Percentiles rank a stretch among this genome's conserved stretches.
These are phyloP conservation scores for Ascidia mentula DNA, from an alignment of 23 tunicate genomes.

Conservation along the genomic window DNA sequence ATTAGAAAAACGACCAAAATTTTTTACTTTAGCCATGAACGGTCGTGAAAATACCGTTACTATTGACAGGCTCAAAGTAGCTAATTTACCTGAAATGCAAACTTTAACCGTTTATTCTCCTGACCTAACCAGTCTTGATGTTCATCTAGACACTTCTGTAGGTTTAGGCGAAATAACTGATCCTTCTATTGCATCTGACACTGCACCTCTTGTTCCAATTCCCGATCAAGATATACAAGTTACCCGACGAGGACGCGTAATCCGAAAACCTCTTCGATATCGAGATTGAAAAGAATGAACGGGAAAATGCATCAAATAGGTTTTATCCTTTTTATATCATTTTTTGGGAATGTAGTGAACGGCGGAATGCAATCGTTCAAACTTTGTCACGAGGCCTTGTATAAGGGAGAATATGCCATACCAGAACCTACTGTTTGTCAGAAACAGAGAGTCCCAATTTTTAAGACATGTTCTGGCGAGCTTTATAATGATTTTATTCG, in stretches of 20 bases:
- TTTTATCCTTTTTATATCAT: background rate
- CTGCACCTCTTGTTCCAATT: background rate
- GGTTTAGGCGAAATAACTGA: background rate
- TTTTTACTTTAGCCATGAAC: background rate
- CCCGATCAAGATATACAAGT: background rate
- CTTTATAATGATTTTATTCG: background rate
- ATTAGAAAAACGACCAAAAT: constrained; percentile 4
- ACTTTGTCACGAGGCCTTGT: too few species aligned
- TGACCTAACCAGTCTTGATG: background rate
- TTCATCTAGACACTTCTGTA: background rate
- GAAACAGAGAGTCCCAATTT: background rate
- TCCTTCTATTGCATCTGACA: too few species aligned
- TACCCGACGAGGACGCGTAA: background rate
- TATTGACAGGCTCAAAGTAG: constrained; percentile 6
- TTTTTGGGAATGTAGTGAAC: too few species aligned
- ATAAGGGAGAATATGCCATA: too few species aligned
- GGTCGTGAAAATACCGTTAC: background rate
- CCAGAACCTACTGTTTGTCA: too few species aligned
- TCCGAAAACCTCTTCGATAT: background rate
- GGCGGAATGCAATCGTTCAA: too few species aligned
- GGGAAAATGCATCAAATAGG: too few species aligned
- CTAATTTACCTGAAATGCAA: background rate
- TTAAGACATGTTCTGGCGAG: background rate
- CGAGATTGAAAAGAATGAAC: too few species aligned
- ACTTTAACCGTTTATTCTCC: background rate